A percentile compares a stretch with the other conserved stretches of the same genome.
Conservation (phyloP, 1,140 invertebrate species). For the Procambarus virginalis region DNA sequence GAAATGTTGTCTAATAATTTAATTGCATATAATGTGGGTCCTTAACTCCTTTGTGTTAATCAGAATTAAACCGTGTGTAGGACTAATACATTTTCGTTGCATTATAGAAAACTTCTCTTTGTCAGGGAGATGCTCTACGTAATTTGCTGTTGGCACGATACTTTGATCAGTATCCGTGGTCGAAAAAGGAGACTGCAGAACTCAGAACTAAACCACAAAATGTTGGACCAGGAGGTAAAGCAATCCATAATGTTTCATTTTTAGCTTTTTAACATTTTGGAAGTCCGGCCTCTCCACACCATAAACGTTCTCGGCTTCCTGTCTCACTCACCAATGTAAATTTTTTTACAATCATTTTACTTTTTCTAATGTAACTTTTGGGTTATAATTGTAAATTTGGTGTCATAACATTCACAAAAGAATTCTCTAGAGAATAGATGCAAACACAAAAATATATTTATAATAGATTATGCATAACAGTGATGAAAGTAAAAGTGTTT, state of each 20-base stretch:
- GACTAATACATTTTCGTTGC: not conserved
- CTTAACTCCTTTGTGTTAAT: not conserved
- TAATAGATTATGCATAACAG: too few relatives aligned
- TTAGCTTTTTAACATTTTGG: not conserved
- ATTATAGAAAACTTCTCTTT: not conserved
- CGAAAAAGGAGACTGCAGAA: conserved; percentile 47
- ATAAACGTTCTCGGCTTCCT: too few relatives aligned
- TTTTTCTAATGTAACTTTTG: too few relatives aligned
- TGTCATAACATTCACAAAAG: too few relatives aligned
- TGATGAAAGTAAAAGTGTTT: too few relatives aligned
- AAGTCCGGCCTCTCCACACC: not conserved
- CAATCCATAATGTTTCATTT: not conserved
- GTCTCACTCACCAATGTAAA: not conserved
- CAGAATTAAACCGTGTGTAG: not conserved
- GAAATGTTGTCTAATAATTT: not conserved
- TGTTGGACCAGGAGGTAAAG: conserved; percentile 46
- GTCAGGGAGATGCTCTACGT: conserved; percentile 52
- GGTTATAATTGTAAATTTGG: too few relatives aligned
- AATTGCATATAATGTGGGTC: not conserved
- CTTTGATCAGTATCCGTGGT: conserved; percentile 62
- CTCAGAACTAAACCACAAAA: conserved; percentile 18
- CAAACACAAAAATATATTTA: too few relatives aligned
- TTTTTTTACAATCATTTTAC: too few relatives aligned
- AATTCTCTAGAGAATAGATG: too few relatives aligned
- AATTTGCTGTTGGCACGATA: conserved; percentile 44